These are phyloP conservation scores for Microplitis manilae DNA, from an alignment of 2,888 invertebrate genomes.

Conservation along the genomic window DNA sequence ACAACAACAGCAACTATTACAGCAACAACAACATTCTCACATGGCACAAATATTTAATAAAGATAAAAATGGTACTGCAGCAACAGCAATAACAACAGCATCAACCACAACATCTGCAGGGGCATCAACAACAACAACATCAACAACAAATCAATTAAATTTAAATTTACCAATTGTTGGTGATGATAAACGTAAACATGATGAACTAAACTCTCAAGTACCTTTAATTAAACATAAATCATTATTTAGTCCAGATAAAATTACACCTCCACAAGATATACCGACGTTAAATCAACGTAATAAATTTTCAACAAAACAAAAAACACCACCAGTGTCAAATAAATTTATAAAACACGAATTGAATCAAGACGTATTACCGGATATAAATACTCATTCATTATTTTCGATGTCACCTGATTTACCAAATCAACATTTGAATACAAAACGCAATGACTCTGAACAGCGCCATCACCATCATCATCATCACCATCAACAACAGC, in stretches of 20 bases:
- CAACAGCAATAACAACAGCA: constrained; percentile 15
- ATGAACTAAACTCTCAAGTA: constrained; percentile 47
- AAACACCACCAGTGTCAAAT: constrained; percentile 70
- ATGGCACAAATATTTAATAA: no score
- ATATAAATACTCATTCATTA: not conserved
- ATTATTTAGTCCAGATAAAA: constrained; percentile 79
- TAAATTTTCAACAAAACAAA: constrained; percentile 70
- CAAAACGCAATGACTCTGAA: not conserved
- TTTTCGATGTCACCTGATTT: constrained; percentile 3
- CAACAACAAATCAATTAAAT: constrained; percentile 54
- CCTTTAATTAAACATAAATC: constrained; percentile 69
- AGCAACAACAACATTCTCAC: no score
- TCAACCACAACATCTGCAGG: constrained; percentile 19
- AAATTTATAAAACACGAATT: constrained; percentile 59
- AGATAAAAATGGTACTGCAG: no score
- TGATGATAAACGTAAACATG: constrained; percentile 65
- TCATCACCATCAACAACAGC: constrained; percentile 17
- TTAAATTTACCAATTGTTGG: constrained; percentile 48
- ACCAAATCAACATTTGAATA: not conserved
- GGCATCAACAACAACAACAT: constrained; percentile 44
- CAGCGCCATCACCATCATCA: constrained; percentile 11
- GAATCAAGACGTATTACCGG: not conserved
- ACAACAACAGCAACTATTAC: not conserved
- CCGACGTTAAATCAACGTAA: constrained; percentile 70
- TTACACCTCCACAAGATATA: constrained; percentile 73